Base-by-base conservation (phyloP, 2,888 invertebrate species). In the Lycophotia porphyrea region DNA sequence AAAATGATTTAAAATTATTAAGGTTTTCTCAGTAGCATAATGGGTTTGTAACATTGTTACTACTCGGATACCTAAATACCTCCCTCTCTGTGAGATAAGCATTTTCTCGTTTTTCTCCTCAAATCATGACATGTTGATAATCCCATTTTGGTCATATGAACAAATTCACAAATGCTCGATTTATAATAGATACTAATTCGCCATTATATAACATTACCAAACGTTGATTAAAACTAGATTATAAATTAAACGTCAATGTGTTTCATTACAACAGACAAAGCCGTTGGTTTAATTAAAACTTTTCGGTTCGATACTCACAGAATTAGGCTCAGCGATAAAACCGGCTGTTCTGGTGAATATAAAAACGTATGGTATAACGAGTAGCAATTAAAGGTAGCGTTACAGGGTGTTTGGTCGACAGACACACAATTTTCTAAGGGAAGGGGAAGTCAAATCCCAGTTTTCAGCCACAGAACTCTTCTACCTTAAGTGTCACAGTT, bases 251-350 rank as follows among this genome's bases (percentile, higher is more conserved):
- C 55, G 31, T 18, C 60, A 84, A 84, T 73, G 76, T 67, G 64
- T 81, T 80, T 63, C 70, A 79, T 71, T 68, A 71, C 68, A 60
- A 5, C 47, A 15, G 39, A 72, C 49, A 76, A 71, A 76, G 55
- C 49, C 42, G 63, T 55, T 52, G 71, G 72, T 84, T 84, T 82
- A 76, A 83, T 76, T 81, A 76, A 85, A 83, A 83, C 65, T 85
- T 81, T 81, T 39, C 76, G 61, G 71, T 81, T 15, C 42, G 67
- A 65, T 69, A 64, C 68, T 47, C 11, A 65, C 49, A 24, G 65
- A 85, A 81, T 85, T 85, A 84, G 73, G 36, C 76, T 27, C 60
- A 5, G 9, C 61, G n/a, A 80, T 73, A 61, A 71, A 71, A 76
- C 66, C 61, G 84, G 63, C 63, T 52, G 66, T 80, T 84, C 27